These are phyloP conservation scores for Metridium senile DNA, from an alignment of 92 coral and sea anemone genomes.

Conservation along the genomic window DNA sequence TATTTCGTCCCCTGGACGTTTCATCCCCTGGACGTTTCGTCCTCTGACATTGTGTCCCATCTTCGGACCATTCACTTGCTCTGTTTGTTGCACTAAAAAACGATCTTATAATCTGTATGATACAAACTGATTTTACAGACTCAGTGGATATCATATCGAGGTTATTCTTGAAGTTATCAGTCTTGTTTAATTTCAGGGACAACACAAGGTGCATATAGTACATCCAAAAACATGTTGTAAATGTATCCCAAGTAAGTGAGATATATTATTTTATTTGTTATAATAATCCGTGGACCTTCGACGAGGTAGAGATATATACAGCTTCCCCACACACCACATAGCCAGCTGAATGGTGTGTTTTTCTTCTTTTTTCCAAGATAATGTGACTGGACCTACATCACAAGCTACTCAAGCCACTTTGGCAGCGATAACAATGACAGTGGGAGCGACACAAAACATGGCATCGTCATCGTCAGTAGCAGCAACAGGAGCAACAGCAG, in stretches of 20 bases:
- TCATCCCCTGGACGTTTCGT: too few species aligned
- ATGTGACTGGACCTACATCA: neutral
- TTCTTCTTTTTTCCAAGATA: neutral
- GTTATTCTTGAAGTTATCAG: too few species aligned
- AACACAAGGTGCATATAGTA: neutral
- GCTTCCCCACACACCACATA: too few species aligned
- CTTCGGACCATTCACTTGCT: too few species aligned
- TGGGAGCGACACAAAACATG: neutral
- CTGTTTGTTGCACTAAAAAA: too few species aligned
- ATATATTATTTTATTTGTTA: too few species aligned
- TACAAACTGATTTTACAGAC: neutral
- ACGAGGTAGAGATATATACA: too few species aligned
- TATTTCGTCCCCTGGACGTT: too few species aligned
- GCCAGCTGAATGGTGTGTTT: too few species aligned
- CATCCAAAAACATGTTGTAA: conserved; percentile 26
- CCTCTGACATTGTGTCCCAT: too few species aligned
- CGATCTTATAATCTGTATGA: too few species aligned
- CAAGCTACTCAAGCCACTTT: neutral
- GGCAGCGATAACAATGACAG: neutral
- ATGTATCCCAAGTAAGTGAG: conserved; percentile 18
- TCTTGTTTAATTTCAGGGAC: conserved; percentile 9
- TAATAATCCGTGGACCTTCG: too few species aligned
- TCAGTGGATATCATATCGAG: neutral
- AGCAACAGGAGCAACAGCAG: conserved; percentile 9
- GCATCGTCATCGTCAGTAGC: neutral